These are phyloP conservation scores for Chromis chromis DNA, from an alignment of 2,797 vertebrate genomes.

Conservation along the genomic window DNA sequence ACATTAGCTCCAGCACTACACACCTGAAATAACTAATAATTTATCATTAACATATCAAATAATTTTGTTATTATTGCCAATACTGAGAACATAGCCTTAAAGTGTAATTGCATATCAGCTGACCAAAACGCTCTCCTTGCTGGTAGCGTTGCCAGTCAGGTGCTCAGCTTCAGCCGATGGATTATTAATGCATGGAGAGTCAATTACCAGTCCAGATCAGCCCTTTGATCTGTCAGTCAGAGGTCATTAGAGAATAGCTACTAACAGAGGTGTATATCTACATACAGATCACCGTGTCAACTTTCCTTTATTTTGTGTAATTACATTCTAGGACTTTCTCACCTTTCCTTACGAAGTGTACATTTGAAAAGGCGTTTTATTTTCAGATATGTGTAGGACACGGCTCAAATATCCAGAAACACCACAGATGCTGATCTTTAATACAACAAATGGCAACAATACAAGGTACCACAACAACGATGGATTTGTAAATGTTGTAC, in stretches of 20 bases:
- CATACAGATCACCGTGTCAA: not conserved
- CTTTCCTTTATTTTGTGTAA: constrained; percentile 6
- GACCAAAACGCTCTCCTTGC: not conserved
- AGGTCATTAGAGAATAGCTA: constrained; percentile 13
- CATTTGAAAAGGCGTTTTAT: not conserved
- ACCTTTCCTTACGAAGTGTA: not conserved
- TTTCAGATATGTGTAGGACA: not conserved
- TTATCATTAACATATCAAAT: no score
- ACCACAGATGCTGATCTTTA: no score
- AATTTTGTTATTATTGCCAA: no score
- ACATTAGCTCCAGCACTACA: no score
- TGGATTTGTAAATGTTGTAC: no score
- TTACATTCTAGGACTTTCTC: not conserved
- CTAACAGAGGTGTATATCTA: not conserved
- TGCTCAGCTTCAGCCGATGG: constrained; percentile 30
- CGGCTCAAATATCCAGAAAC: not conserved
- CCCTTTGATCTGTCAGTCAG: constrained; percentile 33
- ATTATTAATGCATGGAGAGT: constrained; percentile 51
- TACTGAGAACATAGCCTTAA: not conserved
- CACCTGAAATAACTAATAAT: no score
- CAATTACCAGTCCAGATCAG: constrained; percentile 15
- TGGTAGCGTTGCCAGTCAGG: constrained; percentile 16
- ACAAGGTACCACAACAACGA: no score
- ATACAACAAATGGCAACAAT: no score
- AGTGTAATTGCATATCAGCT: not conserved